These are phyloP conservation scores for Aphelinus atriplicis DNA, from an alignment of 1,140 invertebrate species.

Conservation along the genomic window DNA sequence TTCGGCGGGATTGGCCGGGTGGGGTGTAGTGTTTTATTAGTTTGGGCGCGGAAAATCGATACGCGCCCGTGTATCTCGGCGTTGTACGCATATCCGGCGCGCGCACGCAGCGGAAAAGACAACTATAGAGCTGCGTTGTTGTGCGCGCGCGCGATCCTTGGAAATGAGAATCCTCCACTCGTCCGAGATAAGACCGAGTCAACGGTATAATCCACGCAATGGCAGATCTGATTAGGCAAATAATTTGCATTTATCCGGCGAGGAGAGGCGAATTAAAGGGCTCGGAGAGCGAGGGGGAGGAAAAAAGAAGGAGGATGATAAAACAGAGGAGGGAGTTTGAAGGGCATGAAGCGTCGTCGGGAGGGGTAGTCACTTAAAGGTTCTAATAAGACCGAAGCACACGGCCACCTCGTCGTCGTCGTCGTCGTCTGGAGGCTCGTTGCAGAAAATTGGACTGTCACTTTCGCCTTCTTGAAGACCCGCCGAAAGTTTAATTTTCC, in stretches of 20 bases:
- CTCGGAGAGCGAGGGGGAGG: not conserved
- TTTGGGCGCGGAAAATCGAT: too few relatives aligned
- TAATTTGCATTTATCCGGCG: conserved; percentile 21
- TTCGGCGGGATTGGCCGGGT: too few relatives aligned
- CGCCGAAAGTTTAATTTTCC: conserved; percentile 54
- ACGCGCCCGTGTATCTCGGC: too few relatives aligned
- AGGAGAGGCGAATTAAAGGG: conserved; percentile 6
- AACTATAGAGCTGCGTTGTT: too few relatives aligned
- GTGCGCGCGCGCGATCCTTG: too few relatives aligned
- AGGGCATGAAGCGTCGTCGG: not conserved
- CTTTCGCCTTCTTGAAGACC: conserved; percentile 49
- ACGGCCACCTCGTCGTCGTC: conserved; percentile 30
- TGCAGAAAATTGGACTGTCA: conserved; percentile 58
- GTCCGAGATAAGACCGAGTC: too few relatives aligned
- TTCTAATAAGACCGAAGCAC: conserved; percentile 46
- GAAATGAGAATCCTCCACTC: too few relatives aligned
- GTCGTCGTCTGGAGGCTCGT: conserved; percentile 48
- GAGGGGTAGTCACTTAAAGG: conserved; percentile 11
- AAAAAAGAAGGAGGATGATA: not conserved
- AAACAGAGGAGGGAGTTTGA: not conserved
- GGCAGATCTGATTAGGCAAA: conserved; percentile 8
- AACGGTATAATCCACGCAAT: not conserved
- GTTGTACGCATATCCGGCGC: too few relatives aligned
- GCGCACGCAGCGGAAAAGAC: too few relatives aligned
- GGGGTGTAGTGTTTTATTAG: too few relatives aligned